These are phyloP conservation scores for Dipodomys merriami DNA, from an alignment of 2,113 vertebrate species.

Conservation along the genomic window DNA sequence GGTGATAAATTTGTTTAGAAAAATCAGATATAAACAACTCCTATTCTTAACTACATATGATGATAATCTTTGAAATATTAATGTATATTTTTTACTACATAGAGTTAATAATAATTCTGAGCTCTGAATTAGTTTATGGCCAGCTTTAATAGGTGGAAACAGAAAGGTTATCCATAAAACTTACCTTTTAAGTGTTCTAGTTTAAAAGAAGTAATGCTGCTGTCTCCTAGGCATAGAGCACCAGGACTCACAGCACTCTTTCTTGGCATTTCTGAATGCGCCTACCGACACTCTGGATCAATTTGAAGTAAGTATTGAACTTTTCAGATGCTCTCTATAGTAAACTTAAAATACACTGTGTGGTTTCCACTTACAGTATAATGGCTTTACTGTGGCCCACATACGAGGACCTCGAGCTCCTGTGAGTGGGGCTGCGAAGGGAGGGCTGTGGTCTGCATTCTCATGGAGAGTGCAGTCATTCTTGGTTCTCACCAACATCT, in stretches of 20 bases:
- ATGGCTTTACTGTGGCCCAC: slow-evolving; percentile 19
- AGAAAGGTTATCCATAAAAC: slow-evolving; percentile 82
- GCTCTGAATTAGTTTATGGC: slow-evolving; percentile 46
- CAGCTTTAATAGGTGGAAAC: slow-evolving; percentile 62
- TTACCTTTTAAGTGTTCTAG: slow-evolving; percentile 77
- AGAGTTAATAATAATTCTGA: background rate
- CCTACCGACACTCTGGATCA: slow-evolving; percentile 97
- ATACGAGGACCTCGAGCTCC: slow-evolving; percentile 21
- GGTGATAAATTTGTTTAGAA: background rate
- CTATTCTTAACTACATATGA: background rate
- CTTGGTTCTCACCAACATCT: slow-evolving; percentile 50
- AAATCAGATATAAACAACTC: background rate
- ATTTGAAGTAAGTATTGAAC: slow-evolving; percentile 94
- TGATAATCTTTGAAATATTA: slow-evolving; percentile 6
- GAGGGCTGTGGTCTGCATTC: slow-evolving; percentile 36
- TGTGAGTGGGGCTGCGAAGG: background rate
- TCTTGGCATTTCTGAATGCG: slow-evolving; percentile 98
- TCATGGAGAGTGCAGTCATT: background rate
- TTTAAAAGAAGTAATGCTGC: slow-evolving; percentile 85
- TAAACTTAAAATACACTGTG: slow-evolving; percentile 6
- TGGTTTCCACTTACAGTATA: background rate
- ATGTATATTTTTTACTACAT: slow-evolving; percentile 33
- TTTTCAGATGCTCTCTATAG: slow-evolving; percentile 15
- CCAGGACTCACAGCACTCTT: slow-evolving; percentile 99
- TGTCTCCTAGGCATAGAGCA: slow-evolving; percentile 97